Evolutionary conservation across 2,113 vertebrate genomes (phyloP).

Genomic region (Falco punctatus): DNA sequence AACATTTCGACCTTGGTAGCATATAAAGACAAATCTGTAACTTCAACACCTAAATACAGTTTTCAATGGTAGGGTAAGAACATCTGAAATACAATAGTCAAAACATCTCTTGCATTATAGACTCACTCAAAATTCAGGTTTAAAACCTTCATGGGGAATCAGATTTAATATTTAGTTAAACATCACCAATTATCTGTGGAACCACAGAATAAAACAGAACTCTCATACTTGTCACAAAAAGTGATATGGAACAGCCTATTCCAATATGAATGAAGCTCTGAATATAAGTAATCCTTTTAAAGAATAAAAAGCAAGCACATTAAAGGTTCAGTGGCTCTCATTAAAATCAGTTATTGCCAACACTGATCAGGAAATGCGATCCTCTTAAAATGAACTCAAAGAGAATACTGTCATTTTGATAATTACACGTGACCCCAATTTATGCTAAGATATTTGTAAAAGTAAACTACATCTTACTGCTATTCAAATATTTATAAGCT

Average conservation of each 20-base stretch:
- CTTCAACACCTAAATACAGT: neutral
- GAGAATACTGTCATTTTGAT: neutral
- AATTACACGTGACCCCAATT: neutral
- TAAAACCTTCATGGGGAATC: neutral
- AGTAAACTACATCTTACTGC: constrained; percentile 12
- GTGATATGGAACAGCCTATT: constrained; percentile 1
- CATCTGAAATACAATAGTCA: neutral
- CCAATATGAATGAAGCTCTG: neutral
- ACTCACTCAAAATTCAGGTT: neutral
- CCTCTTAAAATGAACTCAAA: neutral
- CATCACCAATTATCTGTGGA: constrained; percentile 10
- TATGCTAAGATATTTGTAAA: neutral
- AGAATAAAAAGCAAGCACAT: neutral
- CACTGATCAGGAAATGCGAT: neutral
- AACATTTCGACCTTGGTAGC: neutral
- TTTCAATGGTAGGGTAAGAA: neutral
- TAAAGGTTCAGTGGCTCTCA: neutral
- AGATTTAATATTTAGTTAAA: constrained; percentile 38
- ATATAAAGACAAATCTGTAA: neutral
- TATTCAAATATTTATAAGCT: constrained; percentile 46
- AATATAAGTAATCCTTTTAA: neutral
- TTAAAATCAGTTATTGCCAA: neutral
- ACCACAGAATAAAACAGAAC: neutral
- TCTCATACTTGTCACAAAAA: neutral
- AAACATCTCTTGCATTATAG: neutral